These are phyloP conservation scores for Etia nguti DNA, from an alignment of 2,113 vertebrate species.

Conservation along the genomic window DNA sequence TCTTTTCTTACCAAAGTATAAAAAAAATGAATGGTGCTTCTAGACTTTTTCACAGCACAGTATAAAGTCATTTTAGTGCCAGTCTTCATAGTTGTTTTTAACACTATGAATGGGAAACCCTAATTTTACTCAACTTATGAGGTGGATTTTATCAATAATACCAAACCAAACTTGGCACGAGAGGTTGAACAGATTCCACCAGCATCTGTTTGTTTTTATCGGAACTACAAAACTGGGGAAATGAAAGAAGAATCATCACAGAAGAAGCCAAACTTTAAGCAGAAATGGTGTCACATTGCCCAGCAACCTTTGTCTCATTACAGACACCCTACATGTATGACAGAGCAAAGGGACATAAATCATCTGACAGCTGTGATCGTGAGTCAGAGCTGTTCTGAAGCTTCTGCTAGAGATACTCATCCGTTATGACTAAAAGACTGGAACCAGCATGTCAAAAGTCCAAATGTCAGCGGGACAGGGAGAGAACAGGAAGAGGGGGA, in stretches of 20 bases:
- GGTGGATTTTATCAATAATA: neutral
- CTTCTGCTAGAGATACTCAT: conserved; percentile 48
- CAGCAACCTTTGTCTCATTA: neutral
- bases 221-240: neutral
- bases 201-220: conserved; percentile 24
- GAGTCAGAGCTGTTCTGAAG: conserved; percentile 52
- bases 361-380: conserved; percentile 32
- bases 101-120: neutral
- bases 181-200: conserved; percentile 1
- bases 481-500: neutral
- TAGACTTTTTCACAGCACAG: neutral
- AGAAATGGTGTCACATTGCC: conserved; percentile 15
- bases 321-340: conserved; percentile 38
- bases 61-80: neutral
- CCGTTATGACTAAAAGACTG: conserved; percentile 51
- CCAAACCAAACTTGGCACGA: neutral
- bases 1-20: neutral
- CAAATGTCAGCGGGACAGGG: conserved; percentile 43
- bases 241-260: neutral
- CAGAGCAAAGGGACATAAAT: conserved; percentile 35
- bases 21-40: neutral
- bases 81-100: neutral
- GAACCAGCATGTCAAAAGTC: conserved; percentile 50
- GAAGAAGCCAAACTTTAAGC: neutral
- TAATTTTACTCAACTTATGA: neutral